Conservation (phyloP, 2,797 vertebrate species). For the Pterois miles region DNA sequence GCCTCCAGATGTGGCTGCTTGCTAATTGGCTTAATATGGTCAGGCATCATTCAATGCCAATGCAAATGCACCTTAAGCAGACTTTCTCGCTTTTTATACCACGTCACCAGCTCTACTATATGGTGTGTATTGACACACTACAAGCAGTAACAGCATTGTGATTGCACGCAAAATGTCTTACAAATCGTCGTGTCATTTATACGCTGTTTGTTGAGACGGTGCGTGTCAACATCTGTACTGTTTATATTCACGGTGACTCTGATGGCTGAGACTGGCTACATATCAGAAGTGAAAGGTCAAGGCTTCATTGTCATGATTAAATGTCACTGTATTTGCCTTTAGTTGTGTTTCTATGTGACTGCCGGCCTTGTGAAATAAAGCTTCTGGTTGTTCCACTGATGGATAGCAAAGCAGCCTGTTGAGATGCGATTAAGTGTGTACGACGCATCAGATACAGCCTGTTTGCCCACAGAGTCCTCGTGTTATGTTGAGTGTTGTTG, state of each 20-base stretch:
- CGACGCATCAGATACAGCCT: slow-evolving; percentile 21
- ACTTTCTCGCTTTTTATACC: too few relatives aligned
- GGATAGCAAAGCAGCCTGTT: slow-evolving; percentile 10
- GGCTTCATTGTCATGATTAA: not conserved
- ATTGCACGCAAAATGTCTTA: not conserved
- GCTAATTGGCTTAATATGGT: too few relatives aligned
- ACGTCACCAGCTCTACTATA: too few relatives aligned
- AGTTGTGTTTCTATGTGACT: slow-evolving; percentile 15
- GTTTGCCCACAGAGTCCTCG: slow-evolving; percentile 12
- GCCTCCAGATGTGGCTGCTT: too few relatives aligned
- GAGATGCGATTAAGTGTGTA: slow-evolving; percentile 34
- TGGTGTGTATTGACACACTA: not conserved
- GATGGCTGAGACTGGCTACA: not conserved
- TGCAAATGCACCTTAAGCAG: too few relatives aligned
- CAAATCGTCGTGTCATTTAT: not conserved
- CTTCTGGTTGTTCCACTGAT: slow-evolving; percentile 13
- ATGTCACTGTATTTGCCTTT: not conserved
- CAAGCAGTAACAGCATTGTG: not conserved
- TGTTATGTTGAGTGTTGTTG: slow-evolving; percentile 39
- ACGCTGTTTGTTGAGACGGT: not conserved
- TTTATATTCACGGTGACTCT: not conserved
- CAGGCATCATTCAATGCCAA: too few relatives aligned
- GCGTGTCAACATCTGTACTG: not conserved
- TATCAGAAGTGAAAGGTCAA: slow-evolving; percentile 16
- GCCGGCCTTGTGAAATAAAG: slow-evolving; percentile 20